phyloP scores from a whole-genome alignment of 1,140 invertebrate species.

The Muscidifurax raptorellus region DNA sequence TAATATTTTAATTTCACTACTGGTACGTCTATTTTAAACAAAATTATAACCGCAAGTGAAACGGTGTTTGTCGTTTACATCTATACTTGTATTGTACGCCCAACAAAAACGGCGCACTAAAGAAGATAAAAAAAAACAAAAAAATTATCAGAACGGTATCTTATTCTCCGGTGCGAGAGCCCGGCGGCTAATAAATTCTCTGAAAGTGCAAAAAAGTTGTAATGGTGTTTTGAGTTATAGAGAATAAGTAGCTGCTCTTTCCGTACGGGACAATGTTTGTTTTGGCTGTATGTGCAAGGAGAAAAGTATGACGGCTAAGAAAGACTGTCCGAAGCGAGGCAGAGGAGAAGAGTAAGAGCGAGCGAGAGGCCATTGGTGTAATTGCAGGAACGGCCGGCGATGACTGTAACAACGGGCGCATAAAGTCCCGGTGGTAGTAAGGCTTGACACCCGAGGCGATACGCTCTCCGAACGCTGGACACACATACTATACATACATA shows the following conservation, averaged over 20 bases:
- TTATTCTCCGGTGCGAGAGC: neutral
- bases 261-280: conserved; percentile 29
- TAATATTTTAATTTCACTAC: conserved; percentile 44
- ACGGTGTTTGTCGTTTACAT: neutral
- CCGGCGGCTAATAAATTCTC: neutral
- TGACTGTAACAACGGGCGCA: conserved; percentile 47
- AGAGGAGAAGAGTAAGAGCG: conserved; percentile 6
- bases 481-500: neutral
- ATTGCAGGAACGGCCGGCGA: conserved; percentile 50
- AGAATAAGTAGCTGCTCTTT: neutral
- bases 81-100: neutral
- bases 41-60: neutral
- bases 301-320: neutral
- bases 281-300: neutral
- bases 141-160: conserved; percentile 20
- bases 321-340: neutral
- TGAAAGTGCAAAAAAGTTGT: conserved; percentile 32
- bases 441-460: conserved; percentile 37
- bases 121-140: neutral
- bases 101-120: neutral
- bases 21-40: conserved; percentile 15
- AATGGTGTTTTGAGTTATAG: conserved; percentile 44
- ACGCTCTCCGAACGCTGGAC: neutral
- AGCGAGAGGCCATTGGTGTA: conserved; percentile 40
- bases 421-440: conserved; percentile 43